These are phyloP conservation scores for Aproaerema taeniolella DNA, from an alignment of 2,888 invertebrate species.

Conservation along the genomic window DNA sequence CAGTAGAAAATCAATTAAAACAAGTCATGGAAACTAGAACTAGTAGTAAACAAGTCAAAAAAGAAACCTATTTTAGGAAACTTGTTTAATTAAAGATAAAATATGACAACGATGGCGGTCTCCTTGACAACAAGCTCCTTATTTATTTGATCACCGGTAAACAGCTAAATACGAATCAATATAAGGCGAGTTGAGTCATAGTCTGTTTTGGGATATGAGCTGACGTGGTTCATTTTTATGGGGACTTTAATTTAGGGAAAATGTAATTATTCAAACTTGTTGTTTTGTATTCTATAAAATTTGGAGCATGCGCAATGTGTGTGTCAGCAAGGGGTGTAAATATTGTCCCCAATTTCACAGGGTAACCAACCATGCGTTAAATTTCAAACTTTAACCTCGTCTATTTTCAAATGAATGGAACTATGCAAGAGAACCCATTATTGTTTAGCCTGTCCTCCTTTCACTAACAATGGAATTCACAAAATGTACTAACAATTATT, in stretches of 20 bases:
- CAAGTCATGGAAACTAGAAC: no score
- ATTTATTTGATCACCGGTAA: conserved; percentile 3
- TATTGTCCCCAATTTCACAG: conserved; percentile 25
- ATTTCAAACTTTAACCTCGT: conserved; percentile 30
- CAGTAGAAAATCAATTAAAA: no score
- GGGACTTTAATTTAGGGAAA: neutral
- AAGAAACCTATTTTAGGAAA: conserved; percentile 11
- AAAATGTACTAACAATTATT: conserved; percentile 1
- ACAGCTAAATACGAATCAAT: conserved; percentile 3
- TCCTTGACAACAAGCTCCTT: conserved; percentile 12
- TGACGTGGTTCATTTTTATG: neutral
- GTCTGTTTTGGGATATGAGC: conserved; percentile 17
- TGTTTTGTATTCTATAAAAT: neutral
- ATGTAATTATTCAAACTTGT: no score
- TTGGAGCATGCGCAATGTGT: conserved; percentile 4
- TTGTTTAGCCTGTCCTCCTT: conserved; percentile 20
- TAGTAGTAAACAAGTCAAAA: no score
- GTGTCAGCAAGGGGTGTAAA: conserved; percentile 27
- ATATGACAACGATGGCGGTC: conserved; percentile 1
- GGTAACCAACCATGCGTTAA: conserved; percentile 34
- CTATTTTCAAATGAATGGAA: conserved; percentile 38
- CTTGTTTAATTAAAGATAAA: conserved; percentile 22
- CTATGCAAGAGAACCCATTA: conserved; percentile 39
- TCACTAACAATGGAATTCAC: conserved; percentile 15
- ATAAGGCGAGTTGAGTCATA: conserved; percentile 22